These are phyloP conservation scores for Drosophila funebris DNA, from an alignment of 1,140 invertebrate genomes.

Conservation along the genomic window DNA sequence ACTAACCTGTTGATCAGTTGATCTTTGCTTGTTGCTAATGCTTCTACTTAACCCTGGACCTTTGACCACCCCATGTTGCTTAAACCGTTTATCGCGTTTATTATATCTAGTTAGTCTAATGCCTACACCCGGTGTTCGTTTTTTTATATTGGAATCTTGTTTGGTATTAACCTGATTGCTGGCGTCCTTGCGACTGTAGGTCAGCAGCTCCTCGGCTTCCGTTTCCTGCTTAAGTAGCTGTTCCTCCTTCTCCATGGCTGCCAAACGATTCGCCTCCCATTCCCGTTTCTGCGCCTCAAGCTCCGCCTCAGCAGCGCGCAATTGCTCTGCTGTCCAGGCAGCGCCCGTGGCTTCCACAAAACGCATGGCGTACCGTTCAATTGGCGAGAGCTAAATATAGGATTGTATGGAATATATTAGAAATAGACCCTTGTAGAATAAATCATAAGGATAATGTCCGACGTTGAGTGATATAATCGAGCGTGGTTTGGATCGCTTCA, in stretches of 20 bases:
- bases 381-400: conserved; percentile 89
- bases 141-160: conserved; percentile 60
- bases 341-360: conserved; percentile 95
- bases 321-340: conserved; percentile 92
- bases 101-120: conserved; percentile 38
- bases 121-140: conserved; percentile 34
- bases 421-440: not conserved
- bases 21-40: conserved; percentile 37
- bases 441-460: conserved; percentile 45
- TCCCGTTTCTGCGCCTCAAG: conserved; percentile 96
- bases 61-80: conserved; percentile 22
- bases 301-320: conserved; percentile 94
- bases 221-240: conserved; percentile 90
- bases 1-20: conserved; percentile 27
- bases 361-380: conserved; percentile 96
- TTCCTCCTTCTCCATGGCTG: conserved; percentile 87
- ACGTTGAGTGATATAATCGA: conserved; percentile 84
- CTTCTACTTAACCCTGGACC: conserved; percentile 35
- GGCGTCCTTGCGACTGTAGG: conserved; percentile 89
- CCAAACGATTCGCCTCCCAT: conserved; percentile 95
- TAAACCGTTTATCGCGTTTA: conserved; percentile 55
- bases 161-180: conserved; percentile 91
- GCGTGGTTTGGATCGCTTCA: conserved; percentile 67
- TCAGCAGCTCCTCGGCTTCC: conserved; percentile 87
- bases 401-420: not conserved